Base-by-base conservation (phyloP, 2,113 vertebrate genomes). In the Cranoglanis bouderius region DNA sequence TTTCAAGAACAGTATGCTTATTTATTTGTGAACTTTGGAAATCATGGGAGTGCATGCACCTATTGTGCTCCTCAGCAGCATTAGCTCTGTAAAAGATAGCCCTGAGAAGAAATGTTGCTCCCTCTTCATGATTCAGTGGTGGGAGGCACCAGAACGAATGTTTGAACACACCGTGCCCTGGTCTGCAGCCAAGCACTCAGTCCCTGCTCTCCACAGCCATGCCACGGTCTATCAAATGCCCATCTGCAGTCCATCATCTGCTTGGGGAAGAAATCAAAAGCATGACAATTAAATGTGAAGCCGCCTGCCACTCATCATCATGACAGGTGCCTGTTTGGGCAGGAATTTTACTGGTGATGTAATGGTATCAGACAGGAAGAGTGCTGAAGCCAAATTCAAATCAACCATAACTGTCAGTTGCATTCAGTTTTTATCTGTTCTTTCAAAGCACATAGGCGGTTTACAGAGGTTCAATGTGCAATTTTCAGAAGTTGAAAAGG, bases 41-140 rank as follows among this genome's bases (percentile, higher is more conserved):
- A 82, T 46, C 55, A 65, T 9, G 26, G 89, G 86, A 93, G 93
- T 91, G 91, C 90, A 92, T 90, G 65, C 85, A n/a, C 38, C 84
- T 89, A 90, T 92, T 94, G 92, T 93, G 40, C 85, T 82, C 32
- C 72, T 65, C 0, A 46, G 61, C 82, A 74, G 53, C 89, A 91
- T 91, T 74, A 91, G 86, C 81, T 78, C 87, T 94, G 92, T 94
- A 94, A 95, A 88, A 90, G 93, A 95, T 93, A 93, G 92, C 92
- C 92, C 90, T 95, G 94, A 93, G 94, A 94, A 93, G 91, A 91
- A 85, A 89, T 86, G 49, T 26, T n/a, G 61, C 92, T 91, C 77
- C 90, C 89, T 92, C 90, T 91, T 89, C 85, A 90, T 91, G 90
- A 91, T 55, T 9, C 88, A 10, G 82, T 89, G 80, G 92, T 90